Evolutionary conservation across 2,113 vertebrate species (phyloP), one percentile per base, ranked within the genome.

Genomic region (Athene cunicularia): DNA sequence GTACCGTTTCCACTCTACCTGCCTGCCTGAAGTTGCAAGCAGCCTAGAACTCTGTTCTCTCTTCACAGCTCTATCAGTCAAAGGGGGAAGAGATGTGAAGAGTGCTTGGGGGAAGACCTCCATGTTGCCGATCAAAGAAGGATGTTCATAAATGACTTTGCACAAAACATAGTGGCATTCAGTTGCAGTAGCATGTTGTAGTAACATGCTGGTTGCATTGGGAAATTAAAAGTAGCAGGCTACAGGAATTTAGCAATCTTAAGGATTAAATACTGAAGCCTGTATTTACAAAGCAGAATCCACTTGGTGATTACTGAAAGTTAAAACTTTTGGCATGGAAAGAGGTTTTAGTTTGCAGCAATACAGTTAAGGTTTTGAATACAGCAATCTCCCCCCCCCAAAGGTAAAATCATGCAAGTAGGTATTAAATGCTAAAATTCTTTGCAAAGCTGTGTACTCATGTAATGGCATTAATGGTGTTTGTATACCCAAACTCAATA

Each of bases 141-240:
- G 59, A 35, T 0, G 1, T 23, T 49, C 3, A 4, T 26, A 13
- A 37, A 32, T 9, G 11, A 28, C 49, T 43, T 12, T 55, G 9
- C 15, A 33, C 26, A 14, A 17, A 86, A 47, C 32, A 11, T 11
- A 21, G 27, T 4, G 6, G 32, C 33, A 11, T 14, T 49, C 6
- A 8, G 24, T 33, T 67, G 35, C 16, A 28, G 27, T 1, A 71
- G 14, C 28, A 23, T 39, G 43, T 37, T 7, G 21, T 17, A n/a
- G n/a, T 23, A 55, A 74, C 35, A 20, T 2, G 1, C 12, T 49
- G 21, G 20, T 55, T 83, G 32, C 67, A 56, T 35, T 47, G 45
- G 55, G 66, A 70, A 68, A 41, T 33, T 2, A 11, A 37, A 37
- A 53, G 24, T 27, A 53, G 17, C 37, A 26, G 62, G 45, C 28